Evolutionary conservation across 2,797 vertebrate species (phyloP).

Genomic region (Macropus fuliginosus): DNA sequence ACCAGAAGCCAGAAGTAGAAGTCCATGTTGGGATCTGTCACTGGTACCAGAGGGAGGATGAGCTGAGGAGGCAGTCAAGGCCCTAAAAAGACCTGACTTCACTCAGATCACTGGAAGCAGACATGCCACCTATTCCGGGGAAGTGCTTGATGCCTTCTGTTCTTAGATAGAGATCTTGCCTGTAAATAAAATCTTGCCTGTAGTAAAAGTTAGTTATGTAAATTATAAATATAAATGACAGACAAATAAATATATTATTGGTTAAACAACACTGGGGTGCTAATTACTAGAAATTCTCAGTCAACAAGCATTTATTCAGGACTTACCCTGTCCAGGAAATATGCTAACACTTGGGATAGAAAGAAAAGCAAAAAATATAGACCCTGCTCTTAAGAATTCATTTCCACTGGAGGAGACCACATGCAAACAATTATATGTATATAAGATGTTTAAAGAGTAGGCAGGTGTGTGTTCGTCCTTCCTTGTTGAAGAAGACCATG

Average conservation of each 20-base stretch:
- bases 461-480: no score
- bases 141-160: not conserved
- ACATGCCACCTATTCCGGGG: not conserved
- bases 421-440: not conserved
- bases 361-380: not conserved
- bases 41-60: no score
- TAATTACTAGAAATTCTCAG: not conserved
- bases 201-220: not conserved
- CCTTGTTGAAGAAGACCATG: no score
- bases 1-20: no score
- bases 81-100: not conserved
- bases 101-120: not conserved
- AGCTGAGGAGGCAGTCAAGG: no score
- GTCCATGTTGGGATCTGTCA: no score
- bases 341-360: not conserved
- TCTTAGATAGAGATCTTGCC: no score
- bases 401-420: not conserved
- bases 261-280: not conserved
- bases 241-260: not conserved
- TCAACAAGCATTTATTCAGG: not conserved
- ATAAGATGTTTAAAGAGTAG: not conserved
- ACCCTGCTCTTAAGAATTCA: not conserved
- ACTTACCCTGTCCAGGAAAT: not conserved
- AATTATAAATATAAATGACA: not conserved
- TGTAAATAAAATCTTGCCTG: no score